Evolutionary conservation across 2,888 invertebrate species (phyloP), one percentile per base, ranked within the genome.

Genomic region (Limnephilus lunatus): DNA sequence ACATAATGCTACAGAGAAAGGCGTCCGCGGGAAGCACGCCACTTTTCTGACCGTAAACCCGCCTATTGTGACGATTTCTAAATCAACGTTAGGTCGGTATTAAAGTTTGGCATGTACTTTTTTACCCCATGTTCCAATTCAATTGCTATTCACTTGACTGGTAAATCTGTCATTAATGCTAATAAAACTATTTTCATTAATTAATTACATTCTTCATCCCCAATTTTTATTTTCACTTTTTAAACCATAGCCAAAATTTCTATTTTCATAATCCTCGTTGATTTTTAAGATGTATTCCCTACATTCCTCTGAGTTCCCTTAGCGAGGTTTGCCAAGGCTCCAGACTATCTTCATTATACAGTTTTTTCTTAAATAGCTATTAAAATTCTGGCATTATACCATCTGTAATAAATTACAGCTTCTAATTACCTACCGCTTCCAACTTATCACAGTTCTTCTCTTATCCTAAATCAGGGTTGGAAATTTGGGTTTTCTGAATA

Each of bases 381-480:
- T 91, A 91, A 91, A 89, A 91, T 91, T 91, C 91, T 86, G 82
- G 81, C 88, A 88, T 87, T 88, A 87, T 91, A 80, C 91, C 81
- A 44, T 87, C 88, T 80, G 68, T 25, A 88, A 91, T 91, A 91
- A 91, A 91, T 91, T 87, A 68, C 53, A 25, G 25, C 82, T 25
- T 15, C 30, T 82, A 81, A 90, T 90, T 90, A 44, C 90, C 90
- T 81, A 90, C 90, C 0, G 82, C 81, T 82, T 53, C 83, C 90
- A 15, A 82, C 44, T 90, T 90, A 90, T 83, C 90, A n/a, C 81
- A 89, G 12, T 81, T 39, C 1, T 68, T 68, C 14, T 19, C 19
- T 25, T 68, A 68, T 82, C 35, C 85, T 39, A 14, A 19, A 32
- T 30, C 14, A 68, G 53, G 53, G 53, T 0, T 68, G 53, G 53